Evolutionary conservation across 2,113 vertebrate species (phyloP), one percentile per base, ranked within the genome.

Genomic region (Glareola pratincola): DNA sequence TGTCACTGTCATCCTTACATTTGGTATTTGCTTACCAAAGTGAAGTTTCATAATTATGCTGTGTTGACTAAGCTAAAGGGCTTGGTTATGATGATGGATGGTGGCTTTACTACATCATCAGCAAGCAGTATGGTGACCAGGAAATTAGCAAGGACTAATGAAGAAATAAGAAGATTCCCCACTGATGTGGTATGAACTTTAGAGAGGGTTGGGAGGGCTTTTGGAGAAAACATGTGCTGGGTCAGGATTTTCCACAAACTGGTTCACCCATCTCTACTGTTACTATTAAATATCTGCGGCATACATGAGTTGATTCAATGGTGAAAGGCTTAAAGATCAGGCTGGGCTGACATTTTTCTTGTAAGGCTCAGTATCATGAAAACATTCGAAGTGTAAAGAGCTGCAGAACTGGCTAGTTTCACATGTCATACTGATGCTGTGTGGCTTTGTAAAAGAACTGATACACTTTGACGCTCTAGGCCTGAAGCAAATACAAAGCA

Each of bases 361-460:
- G 95, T 90, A 95, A 97, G 97, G 97, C 94, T 98, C 97, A 97
- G 87, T 98, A 98, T 98, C 97, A 78, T 62, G 81, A 95, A 94
- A 98, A 92, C 96, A 97, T 98, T 98, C 98, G 97, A 98, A 98
- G 98, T 98, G 98, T 98, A 98, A 98, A 98, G 97, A 97, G 96
- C 96, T 93, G 85, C 41, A 95, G 95, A 96, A 98, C 98, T 98
- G 98, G 98, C 97, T 98, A 96, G 96, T 98, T 98, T 98, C 98
- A 98, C 97, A 98, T 98, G 98, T 98, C 98, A 98, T 98, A 62
- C 96, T 91, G 91, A 98, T 98, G 98, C 97, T 97, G 96, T 97
- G 97, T 97, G 97, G 97, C 97, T 97, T 90, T 92, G 96, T 98
- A 97, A 98, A 97, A 98, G 97, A 96, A 97, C 97, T 98, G 98